These are phyloP conservation scores for Halcyon malimbica DNA, from an alignment of 2,113 vertebrate species.

Conservation along the genomic window DNA sequence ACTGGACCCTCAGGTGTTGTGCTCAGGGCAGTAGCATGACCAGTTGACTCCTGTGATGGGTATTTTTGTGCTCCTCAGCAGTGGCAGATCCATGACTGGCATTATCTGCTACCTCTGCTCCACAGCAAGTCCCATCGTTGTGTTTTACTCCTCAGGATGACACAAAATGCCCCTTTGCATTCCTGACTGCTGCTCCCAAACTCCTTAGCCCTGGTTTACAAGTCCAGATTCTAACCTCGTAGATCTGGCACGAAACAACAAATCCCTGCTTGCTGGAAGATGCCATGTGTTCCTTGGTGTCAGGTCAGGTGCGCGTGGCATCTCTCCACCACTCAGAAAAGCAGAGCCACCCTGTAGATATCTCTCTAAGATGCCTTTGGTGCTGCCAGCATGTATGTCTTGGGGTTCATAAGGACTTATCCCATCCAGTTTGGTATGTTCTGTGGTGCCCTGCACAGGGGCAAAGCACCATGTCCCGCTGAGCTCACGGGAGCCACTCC, in stretches of 20 bases:
- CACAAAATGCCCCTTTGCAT: not conserved
- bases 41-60: not conserved
- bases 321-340: conserved; percentile 4
- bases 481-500: not conserved
- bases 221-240: not conserved
- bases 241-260: not conserved
- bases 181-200: conserved; percentile 9
- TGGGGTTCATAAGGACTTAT: not conserved
- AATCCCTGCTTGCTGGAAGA: not conserved
- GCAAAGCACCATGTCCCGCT: not conserved
- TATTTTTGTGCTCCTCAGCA: not conserved
- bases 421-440: not conserved
- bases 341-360: not conserved
- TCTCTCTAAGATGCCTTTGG: not conserved
- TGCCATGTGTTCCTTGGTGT: not conserved
- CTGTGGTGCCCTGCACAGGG: not conserved
- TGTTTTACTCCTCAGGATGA: not conserved
- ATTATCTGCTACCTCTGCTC: not conserved
- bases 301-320: not conserved
- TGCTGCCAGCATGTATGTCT: not conserved
- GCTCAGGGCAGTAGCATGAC: not conserved
- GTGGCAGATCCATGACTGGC: not conserved
- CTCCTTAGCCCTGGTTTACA: not conserved
- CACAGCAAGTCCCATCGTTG: not conserved
- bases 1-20: not conserved